Conservation (phyloP, 2,113 vertebrate species). For the Corydoras maculifer region DNA sequence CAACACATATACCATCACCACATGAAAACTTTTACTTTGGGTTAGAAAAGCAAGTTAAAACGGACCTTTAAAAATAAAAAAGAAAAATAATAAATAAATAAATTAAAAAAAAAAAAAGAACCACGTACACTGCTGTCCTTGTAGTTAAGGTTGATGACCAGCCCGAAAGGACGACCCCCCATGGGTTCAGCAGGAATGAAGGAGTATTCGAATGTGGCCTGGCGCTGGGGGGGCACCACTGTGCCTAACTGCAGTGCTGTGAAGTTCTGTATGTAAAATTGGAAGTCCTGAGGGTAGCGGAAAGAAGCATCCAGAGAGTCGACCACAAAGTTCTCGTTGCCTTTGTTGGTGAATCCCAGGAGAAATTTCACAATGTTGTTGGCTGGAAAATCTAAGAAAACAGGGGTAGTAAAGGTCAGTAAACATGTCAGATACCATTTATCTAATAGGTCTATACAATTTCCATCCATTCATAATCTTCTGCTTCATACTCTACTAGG, state of each 20-base stretch:
- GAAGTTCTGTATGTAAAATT: slow-evolving; percentile 99
- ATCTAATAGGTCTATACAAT: too few species aligned
- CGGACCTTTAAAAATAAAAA: too few species aligned
- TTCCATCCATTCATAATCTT: too few species aligned
- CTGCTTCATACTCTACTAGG: too few species aligned
- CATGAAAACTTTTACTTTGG: too few species aligned
- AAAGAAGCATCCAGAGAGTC: slow-evolving; percentile 96
- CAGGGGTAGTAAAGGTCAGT: too few species aligned
- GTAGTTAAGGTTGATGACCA: slow-evolving; percentile 98
- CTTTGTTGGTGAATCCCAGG: slow-evolving; percentile 94
- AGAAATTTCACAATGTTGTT: slow-evolving; percentile 97
- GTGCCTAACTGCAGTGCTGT: slow-evolving; percentile 87
- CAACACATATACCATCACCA: too few species aligned
- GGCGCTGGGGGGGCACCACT: slow-evolving; percentile 77
- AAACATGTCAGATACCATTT: too few species aligned
- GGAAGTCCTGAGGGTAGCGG: slow-evolving; percentile 96
- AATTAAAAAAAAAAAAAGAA: too few species aligned
- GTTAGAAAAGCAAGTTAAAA: too few species aligned
- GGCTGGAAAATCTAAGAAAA: slow-evolving; percentile 84
- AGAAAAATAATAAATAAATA: too few species aligned
- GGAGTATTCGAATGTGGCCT: slow-evolving; percentile 96
- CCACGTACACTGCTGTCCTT: slow-evolving; percentile 80
- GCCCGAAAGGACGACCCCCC: slow-evolving; percentile 90
- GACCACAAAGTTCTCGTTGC: slow-evolving; percentile 83
- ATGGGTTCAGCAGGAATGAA: slow-evolving; percentile 97